Evolutionary conservation across 2,888 invertebrate species (phyloP).

Genomic region (Callimorpha dominula): DNA sequence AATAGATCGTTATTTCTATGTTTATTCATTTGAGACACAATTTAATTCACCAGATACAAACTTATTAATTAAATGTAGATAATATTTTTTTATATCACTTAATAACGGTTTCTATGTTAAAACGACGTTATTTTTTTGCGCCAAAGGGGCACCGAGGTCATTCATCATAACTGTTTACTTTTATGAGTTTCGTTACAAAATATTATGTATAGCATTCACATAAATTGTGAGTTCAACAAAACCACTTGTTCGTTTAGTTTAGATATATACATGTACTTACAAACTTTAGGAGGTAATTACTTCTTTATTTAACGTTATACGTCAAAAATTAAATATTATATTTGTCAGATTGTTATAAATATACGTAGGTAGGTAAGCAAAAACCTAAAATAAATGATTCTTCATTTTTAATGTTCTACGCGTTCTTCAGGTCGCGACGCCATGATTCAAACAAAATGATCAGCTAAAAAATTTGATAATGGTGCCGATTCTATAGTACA

Average conservation of each 20-base stretch:
- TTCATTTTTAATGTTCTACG: no score
- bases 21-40: neutral
- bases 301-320: neutral
- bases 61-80: neutral
- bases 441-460: neutral
- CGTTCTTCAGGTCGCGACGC: no score
- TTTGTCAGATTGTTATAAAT: neutral
- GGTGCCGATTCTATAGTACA: no score
- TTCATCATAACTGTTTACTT: neutral
- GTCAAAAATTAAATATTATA: neutral
- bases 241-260: no score
- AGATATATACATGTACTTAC: no score
- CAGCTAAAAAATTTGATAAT: neutral
- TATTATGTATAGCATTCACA: no score
- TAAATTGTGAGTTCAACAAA: no score
- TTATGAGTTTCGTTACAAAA: neutral
- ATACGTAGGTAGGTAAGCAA: no score
- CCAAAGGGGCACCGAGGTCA: no score
- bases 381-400: no score
- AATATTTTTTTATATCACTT: neutral
- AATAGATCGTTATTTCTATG: slow-evolving; percentile 22
- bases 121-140: neutral
- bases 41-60: neutral
- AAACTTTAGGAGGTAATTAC: no score
- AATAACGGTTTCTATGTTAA: neutral